Evolutionary conservation across 2,888 invertebrate species (phyloP).

Genomic region (Apomyelois bistriatella): DNA sequence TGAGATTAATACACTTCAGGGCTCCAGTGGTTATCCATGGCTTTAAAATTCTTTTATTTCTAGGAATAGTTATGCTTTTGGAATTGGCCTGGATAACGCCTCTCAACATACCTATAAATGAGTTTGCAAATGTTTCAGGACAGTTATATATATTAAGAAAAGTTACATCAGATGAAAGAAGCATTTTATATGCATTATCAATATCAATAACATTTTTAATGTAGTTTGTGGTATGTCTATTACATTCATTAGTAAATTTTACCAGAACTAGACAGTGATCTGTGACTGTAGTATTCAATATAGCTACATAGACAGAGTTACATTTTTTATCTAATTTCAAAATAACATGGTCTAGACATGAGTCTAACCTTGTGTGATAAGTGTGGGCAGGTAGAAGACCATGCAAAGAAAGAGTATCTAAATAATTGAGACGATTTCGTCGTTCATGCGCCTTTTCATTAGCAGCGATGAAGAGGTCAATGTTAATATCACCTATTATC

Average conservation of each 20-base stretch:
- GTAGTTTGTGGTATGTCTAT: neutral
- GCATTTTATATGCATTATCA: neutral
- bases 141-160: neutral
- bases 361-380: neutral
- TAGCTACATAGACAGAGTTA: slow-evolving; percentile 12
- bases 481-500: neutral
- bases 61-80: neutral
- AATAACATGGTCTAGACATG: slow-evolving; percentile 14
- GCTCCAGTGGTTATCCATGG: slow-evolving; percentile 16
- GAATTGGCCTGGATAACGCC: slow-evolving; percentile 1
- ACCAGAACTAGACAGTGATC: slow-evolving; percentile 16
- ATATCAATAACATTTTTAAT: slow-evolving; percentile 13
- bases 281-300: slow-evolving; percentile 16
- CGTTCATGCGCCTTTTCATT: neutral
- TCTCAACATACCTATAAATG: neutral
- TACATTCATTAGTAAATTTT: slow-evolving; percentile 7
- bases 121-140: slow-evolving; percentile 4
- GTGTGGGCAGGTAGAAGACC: slow-evolving; percentile 11
- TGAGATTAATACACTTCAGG: slow-evolving; percentile 9
- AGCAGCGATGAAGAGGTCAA: no score
- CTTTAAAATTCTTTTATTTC: slow-evolving; percentile 10
- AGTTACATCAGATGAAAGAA: neutral
- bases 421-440: neutral
- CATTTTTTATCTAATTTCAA: slow-evolving; percentile 17
- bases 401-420: slow-evolving; percentile 4